A percentile compares a stretch with the other conserved stretches of the same genome.
phyloP scores from a whole-genome alignment of 1,140 invertebrate species.

The Harlomillsia oculata region DNA sequence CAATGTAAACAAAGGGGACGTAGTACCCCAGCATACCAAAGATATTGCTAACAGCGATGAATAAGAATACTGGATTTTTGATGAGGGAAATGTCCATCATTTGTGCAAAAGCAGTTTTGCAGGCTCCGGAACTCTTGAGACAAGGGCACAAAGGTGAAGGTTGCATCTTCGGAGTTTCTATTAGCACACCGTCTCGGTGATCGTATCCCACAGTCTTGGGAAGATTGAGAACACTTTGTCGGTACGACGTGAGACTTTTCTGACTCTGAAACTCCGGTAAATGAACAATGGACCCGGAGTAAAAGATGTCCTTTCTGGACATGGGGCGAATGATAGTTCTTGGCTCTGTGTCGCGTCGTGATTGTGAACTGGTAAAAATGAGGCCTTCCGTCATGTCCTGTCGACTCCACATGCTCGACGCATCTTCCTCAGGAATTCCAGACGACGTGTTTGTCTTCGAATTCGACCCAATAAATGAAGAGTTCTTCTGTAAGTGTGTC shows the following conservation, averaged over 20 bases:
- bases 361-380: constrained; percentile 43
- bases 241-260: constrained; percentile 76
- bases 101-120: constrained; percentile 69
- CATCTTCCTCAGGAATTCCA: constrained; percentile 29
- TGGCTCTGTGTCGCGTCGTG: constrained; percentile 42
- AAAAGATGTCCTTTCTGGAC: constrained; percentile 95
- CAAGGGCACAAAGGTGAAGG: constrained; percentile 54
- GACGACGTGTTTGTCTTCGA: constrained; percentile 14
- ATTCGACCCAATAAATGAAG: constrained; percentile 24
- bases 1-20: constrained; percentile 88
- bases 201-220: constrained; percentile 41
- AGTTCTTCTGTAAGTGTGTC: no score
- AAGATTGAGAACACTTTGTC: constrained; percentile 69
- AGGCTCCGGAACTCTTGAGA: constrained; percentile 60
- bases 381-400: constrained; percentile 35
- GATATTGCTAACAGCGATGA: constrained; percentile 87
- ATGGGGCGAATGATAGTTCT: constrained; percentile 74
- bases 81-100: constrained; percentile 89
- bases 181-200: constrained; percentile 36
- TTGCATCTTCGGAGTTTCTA: constrained; percentile 54
- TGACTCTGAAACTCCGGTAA: constrained; percentile 86
- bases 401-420: constrained; percentile 31
- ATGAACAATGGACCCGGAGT: constrained; percentile 85
- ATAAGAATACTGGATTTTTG: constrained; percentile 79
- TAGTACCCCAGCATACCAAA: constrained; percentile 91